A percentile compares a stretch with the other conserved stretches of the same genome.
phyloP scores from a whole-genome alignment of 2,113 vertebrate genomes.

The Cyanoramphus novaezelandiae region DNA sequence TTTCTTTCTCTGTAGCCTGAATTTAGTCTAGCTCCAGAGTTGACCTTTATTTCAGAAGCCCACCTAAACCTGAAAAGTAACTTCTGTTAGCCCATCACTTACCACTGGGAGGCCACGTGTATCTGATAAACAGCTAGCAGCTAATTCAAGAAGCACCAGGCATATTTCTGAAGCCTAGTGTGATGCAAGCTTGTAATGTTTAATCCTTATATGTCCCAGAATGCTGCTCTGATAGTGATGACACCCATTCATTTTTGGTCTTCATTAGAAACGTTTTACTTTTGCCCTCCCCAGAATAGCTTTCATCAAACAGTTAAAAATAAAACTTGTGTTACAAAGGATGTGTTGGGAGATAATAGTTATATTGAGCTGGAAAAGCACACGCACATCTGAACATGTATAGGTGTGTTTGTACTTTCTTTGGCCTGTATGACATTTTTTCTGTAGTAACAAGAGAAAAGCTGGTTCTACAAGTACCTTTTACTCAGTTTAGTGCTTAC shows the following conservation, averaged over 20 bases:
- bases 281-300: background rate
- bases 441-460: background rate
- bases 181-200: fast-evolving
- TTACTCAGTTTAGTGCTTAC: background rate
- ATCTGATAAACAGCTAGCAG: constrained; percentile 1
- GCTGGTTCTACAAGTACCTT: background rate
- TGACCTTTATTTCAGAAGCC: background rate
- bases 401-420: background rate
- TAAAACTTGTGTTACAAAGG: background rate
- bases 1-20: background rate
- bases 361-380: background rate
- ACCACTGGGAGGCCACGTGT: constrained; percentile 35
- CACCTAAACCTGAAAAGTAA: background rate
- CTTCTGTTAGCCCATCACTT: constrained; percentile 14
- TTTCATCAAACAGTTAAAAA: background rate
- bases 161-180: background rate
- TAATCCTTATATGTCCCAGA: background rate
- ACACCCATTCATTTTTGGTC: background rate
- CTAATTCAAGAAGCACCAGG: background rate
- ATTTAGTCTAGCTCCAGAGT: background rate
- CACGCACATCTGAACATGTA: fast-evolving
- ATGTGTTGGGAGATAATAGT: background rate
- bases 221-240: background rate
- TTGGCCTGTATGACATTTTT: background rate
- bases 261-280: background rate